Base-by-base conservation (phyloP, 2,888 invertebrate genomes). In the Eucera pruinosa region DNA sequence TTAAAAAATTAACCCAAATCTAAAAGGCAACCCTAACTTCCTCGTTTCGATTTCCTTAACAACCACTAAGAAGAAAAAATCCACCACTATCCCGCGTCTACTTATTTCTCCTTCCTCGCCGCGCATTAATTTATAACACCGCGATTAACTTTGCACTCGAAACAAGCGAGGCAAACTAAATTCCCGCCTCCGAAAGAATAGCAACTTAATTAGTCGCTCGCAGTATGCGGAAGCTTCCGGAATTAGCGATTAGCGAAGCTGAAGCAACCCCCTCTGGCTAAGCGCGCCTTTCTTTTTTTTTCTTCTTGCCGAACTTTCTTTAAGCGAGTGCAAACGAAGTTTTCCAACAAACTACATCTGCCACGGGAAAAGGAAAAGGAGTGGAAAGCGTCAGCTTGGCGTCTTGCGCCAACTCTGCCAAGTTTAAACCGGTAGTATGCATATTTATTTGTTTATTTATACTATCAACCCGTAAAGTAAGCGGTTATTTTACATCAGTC, bases 301-400 rank as follows among this genome's bases (percentile, higher is more conserved):
- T 78, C 60, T 78, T 57, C 23, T 43, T 23, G 3, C 6, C 11
- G 43, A 65, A 79, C 67, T 79, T 79, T 68, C 43, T 60, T 60
- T 68, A 65, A 72, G 60, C 78, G 60, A 68, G 67, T 58, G 72
- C 64, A 79, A 79, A 79, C 60, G 78, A 79, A 79, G 78, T n/a
- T 79, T 79, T 72, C 54, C 48, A 75, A 55, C 48, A 78, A 79
- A 78, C 76, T 78, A 55, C n/a, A 30, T 18, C 20, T n/a, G 7
- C 1, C 2, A 6, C 4, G 30, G 30, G 6, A 30, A 30, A 30
- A 30, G 6, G 4, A 6, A 30, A 2, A 6, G 30, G 30, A 30
- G 30, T 18, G 43, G 25, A 7, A 18, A 33, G 68, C 77, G 77
- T 58, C 76, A 66, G 66, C 71, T 71, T 78, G 78, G n/a, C n/a